Evolutionary conservation across 2,888 invertebrate species (phyloP).

Genomic region (Eremobia ochroleuca): DNA sequence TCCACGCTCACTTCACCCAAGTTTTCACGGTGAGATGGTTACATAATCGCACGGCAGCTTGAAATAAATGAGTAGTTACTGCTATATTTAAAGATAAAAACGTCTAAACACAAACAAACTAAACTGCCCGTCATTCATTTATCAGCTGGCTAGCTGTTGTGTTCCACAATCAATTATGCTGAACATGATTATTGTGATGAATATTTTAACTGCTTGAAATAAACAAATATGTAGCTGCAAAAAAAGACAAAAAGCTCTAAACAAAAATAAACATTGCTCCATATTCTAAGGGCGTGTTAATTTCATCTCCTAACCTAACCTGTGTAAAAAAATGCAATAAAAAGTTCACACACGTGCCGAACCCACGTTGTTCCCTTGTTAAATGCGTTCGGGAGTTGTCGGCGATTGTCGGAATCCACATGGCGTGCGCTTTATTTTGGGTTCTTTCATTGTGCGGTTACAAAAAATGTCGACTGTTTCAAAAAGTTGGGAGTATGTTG

Average conservation of each 20-base stretch:
- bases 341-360: conserved; percentile 52
- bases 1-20: too few relatives aligned
- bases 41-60: too few relatives aligned
- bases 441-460: conserved; percentile 41
- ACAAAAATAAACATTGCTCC: conserved; percentile 15
- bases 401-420: conserved; percentile 48
- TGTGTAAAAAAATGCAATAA: conserved; percentile 54
- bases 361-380: conserved; percentile 45
- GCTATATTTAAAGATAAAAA: background rate
- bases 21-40: too few relatives aligned
- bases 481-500: conserved; percentile 26
- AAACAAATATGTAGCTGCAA: background rate
- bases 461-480: conserved; percentile 44
- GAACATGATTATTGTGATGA: background rate
- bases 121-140: too few relatives aligned
- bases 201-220: background rate
- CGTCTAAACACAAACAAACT: background rate
- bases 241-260: background rate
- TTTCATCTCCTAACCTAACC: conserved; percentile 31
- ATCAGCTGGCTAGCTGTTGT: background rate
- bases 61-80: too few relatives aligned
- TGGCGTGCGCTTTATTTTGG: conserved; percentile 46
- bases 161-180: background rate
- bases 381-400: conserved; percentile 46
- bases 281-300: conserved; percentile 48